A percentile compares a stretch with the other conserved stretches of the same genome.
phyloP scores from a whole-genome alignment of 1,140 invertebrate genomes.

The Drosophila sp. region DNA sequence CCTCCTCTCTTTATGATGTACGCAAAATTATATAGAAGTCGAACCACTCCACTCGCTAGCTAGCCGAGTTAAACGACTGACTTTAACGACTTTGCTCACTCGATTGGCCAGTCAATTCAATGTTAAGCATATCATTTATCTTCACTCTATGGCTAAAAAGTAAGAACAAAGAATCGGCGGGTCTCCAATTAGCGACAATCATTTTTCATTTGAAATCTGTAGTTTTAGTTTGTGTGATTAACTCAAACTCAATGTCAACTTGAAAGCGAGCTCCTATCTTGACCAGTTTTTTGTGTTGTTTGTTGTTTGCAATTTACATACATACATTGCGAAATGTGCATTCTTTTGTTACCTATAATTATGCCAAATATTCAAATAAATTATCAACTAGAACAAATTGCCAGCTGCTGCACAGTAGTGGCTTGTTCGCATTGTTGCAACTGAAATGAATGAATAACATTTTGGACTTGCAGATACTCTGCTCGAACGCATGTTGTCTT shows the following conservation, averaged over 20 bases:
- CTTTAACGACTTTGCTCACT: slow-evolving; percentile 52
- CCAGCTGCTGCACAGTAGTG: slow-evolving; percentile 60
- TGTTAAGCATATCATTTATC: slow-evolving; percentile 71
- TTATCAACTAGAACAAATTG: slow-evolving; percentile 75
- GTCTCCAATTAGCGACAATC: slow-evolving; percentile 72
- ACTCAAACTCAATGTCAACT: slow-evolving; percentile 55
- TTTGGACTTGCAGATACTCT: not conserved
- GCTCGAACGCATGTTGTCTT: too few species aligned
- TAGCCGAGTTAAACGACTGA: slow-evolving; percentile 58
- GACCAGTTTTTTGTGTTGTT: slow-evolving; percentile 28
- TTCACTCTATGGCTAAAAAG: slow-evolving; percentile 24
- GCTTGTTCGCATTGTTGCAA: slow-evolving; percentile 67
- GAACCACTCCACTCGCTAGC: not conserved
- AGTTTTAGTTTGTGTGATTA: slow-evolving; percentile 41
- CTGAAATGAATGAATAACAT: not conserved
- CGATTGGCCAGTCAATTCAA: slow-evolving; percentile 35
- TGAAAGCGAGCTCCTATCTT: slow-evolving; percentile 26
- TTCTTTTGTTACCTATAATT: slow-evolving; percentile 67
- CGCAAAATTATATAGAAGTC: slow-evolving; percentile 20
- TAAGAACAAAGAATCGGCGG: slow-evolving; percentile 39
- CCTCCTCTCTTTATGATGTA: slow-evolving; percentile 9
- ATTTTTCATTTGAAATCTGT: slow-evolving; percentile 55
- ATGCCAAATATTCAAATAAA: slow-evolving; percentile 79
- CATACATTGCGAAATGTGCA: slow-evolving; percentile 48
- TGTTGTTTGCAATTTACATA: slow-evolving; percentile 33